phyloP scores from a whole-genome alignment of 1,140 invertebrate genomes.

The Drosophila takahashii region DNA sequence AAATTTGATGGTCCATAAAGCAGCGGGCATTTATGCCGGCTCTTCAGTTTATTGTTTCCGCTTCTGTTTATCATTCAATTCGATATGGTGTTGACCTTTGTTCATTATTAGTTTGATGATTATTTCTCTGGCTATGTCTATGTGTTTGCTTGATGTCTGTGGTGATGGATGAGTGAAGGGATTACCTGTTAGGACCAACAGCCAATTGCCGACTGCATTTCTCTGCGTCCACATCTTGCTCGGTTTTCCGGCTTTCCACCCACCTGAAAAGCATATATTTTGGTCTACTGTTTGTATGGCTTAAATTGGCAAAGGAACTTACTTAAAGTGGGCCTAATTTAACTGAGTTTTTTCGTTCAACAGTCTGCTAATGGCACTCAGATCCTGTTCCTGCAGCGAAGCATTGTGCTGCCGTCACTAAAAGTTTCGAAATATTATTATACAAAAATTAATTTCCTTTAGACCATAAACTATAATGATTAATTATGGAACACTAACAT shows the following conservation, averaged over 20 bases:
- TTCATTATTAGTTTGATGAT: slow-evolving; percentile 18
- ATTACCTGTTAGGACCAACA: slow-evolving; percentile 72
- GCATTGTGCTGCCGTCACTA: slow-evolving; percentile 38
- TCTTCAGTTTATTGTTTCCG: slow-evolving; percentile 12
- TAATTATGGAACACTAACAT: too few species aligned
- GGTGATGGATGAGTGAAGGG: slow-evolving; percentile 20
- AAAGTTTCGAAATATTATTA: slow-evolving; percentile 1
- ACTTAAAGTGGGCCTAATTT: slow-evolving; percentile 7
- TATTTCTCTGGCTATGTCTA: slow-evolving; percentile 6
- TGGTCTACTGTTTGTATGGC: too few species aligned
- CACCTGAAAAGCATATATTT: not conserved
- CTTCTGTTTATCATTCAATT: slow-evolving; percentile 40
- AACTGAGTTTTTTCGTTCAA: not conserved
- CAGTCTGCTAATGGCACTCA: slow-evolving; percentile 10
- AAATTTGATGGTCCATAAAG: slow-evolving; percentile 43
- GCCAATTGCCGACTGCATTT: slow-evolving; percentile 50
- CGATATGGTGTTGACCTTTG: slow-evolving; percentile 20
- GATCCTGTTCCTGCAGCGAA: slow-evolving; percentile 19
- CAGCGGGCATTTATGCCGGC: slow-evolving; percentile 20
- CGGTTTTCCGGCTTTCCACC: slow-evolving; percentile 15
- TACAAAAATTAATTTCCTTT: too few species aligned
- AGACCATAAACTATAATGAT: too few species aligned
- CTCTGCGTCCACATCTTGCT: slow-evolving; percentile 54
- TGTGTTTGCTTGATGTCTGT: not conserved
- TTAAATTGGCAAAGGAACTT: not conserved